Evolutionary conservation across 2,888 invertebrate species (phyloP).

Genomic region (Lepidocyrtinus sp.): DNA sequence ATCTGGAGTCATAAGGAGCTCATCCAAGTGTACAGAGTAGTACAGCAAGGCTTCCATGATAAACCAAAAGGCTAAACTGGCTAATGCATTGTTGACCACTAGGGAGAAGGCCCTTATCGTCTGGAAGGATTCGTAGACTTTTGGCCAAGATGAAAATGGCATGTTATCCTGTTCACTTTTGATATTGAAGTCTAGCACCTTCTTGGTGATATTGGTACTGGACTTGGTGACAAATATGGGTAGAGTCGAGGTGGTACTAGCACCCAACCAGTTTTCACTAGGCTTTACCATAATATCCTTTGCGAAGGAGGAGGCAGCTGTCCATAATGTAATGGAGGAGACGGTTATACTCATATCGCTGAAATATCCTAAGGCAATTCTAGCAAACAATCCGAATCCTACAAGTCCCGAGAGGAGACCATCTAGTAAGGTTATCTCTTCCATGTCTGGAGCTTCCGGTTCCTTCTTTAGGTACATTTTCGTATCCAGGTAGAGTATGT

Average conservation of each 20-base stretch:
- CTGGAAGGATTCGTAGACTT: slow-evolving; percentile 24
- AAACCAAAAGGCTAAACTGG: not conserved
- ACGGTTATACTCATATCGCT: slow-evolving; percentile 34
- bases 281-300: slow-evolving; percentile 19
- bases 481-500: too few relatives aligned
- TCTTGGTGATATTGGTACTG: not conserved
- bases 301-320: slow-evolving; percentile 19
- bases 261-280: slow-evolving; percentile 16
- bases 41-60: not conserved
- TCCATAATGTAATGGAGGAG: slow-evolving; percentile 30
- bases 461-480: too few relatives aligned
- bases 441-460: slow-evolving; percentile 33
- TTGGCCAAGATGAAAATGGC: not conserved
- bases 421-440: too few relatives aligned
- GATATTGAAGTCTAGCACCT: not conserved
- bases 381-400: slow-evolving; percentile 14
- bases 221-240: not conserved
- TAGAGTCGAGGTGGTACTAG: not conserved
- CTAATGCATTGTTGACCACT: not conserved
- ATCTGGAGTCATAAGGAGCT: not conserved
- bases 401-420: not conserved
- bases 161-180: not conserved
- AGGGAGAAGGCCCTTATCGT: not conserved
- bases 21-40: not conserved
- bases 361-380: slow-evolving; percentile 40